Evolutionary conservation across 2,113 vertebrate genomes (phyloP).

Genomic region (Cryptotis parvus): DNA sequence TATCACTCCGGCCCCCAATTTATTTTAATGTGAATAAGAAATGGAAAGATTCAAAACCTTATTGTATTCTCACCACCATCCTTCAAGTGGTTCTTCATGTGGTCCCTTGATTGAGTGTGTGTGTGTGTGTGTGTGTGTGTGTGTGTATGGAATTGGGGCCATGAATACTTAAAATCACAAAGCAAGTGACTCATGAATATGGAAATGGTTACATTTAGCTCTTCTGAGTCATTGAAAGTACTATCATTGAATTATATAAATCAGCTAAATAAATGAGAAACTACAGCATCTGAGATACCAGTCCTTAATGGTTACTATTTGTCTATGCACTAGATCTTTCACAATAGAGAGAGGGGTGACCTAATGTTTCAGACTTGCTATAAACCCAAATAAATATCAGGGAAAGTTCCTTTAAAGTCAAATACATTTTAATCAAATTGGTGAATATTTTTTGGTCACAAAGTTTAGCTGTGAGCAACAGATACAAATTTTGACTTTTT

Average conservation of each 20-base stretch:
- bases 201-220: conserved; percentile 44
- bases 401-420: conserved; percentile 7
- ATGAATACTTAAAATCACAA: too few relatives aligned
- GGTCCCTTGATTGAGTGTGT: too few relatives aligned
- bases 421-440: conserved; percentile 39
- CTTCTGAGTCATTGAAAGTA: background rate
- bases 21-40: too few relatives aligned
- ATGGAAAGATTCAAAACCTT: too few relatives aligned
- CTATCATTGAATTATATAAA: background rate
- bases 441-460: background rate
- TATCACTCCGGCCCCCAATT: too few relatives aligned
- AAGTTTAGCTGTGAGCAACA: background rate
- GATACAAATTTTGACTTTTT: background rate
- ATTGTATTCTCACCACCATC: too few relatives aligned
- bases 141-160: too few relatives aligned
- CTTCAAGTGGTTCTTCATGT: too few relatives aligned
- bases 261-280: conserved; percentile 9
- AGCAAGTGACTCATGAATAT: conserved; percentile 34
- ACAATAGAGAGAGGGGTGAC: background rate
- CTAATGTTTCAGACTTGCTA: background rate
- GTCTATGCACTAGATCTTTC: background rate
- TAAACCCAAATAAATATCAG: background rate
- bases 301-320: background rate
- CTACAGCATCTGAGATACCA: background rate
- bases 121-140: too few relatives aligned